A percentile compares a stretch with the other conserved stretches of the same genome.
phyloP scores from a whole-genome alignment of 2,113 vertebrate species.

The Polypterus bichir region DNA sequence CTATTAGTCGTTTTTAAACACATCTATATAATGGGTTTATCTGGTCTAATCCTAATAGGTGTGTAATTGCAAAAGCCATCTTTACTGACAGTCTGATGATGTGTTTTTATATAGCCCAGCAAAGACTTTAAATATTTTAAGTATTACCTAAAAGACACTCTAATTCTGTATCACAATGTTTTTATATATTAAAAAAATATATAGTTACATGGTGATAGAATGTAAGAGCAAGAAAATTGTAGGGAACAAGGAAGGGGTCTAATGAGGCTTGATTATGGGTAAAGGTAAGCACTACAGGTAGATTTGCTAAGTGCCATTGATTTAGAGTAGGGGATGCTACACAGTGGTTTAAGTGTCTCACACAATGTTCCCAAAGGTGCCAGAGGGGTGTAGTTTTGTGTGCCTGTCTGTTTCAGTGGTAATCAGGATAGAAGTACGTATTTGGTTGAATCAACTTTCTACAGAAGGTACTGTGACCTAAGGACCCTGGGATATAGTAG shows the following conservation, averaged over 20 bases:
- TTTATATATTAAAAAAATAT: neutral
- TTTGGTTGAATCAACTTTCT: too few relatives aligned
- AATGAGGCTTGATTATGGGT: neutral
- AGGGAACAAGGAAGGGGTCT: neutral
- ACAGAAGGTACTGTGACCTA: too few relatives aligned
- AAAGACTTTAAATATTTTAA: neutral
- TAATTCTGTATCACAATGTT: conserved; percentile 7
- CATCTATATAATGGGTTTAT: conserved; percentile 28
- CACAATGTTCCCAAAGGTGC: too few relatives aligned
- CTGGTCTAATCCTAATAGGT: conserved; percentile 31
- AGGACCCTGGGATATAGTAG: too few relatives aligned
- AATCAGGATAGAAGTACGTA: too few relatives aligned
- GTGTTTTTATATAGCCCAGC: conserved; percentile 6
- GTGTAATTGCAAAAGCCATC: conserved; percentile 23
- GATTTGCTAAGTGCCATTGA: too few relatives aligned
- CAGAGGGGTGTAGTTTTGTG: too few relatives aligned
- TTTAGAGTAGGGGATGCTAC: too few relatives aligned
- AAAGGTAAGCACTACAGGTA: too few relatives aligned
- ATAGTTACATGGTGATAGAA: neutral
- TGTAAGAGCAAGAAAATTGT: neutral
- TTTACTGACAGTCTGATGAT: conserved; percentile 1
- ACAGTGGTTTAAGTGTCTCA: too few relatives aligned
- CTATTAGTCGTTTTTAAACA: conserved; percentile 26
- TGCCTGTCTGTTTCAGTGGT: too few relatives aligned
- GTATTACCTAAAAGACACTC: conserved; percentile 4